Conservation (phyloP, 2,888 invertebrate species). For the Ctena decussata region DNA sequence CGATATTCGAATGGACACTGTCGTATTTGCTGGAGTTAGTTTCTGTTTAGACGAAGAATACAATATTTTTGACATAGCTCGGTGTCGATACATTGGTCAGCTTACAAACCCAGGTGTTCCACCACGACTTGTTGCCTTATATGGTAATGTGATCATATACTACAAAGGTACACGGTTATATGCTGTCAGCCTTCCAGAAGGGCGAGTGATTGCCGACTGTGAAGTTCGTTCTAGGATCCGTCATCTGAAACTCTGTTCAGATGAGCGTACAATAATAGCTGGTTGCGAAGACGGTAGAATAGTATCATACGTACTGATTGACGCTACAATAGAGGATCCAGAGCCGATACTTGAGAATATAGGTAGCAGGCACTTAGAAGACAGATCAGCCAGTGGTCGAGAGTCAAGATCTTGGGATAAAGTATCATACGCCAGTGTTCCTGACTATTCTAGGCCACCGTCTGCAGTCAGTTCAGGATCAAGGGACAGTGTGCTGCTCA, state of each 20-base stretch:
- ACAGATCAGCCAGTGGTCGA: constrained; percentile 42
- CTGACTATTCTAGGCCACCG: constrained; percentile 80
- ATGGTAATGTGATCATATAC: constrained; percentile 79
- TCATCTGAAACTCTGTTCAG: constrained; percentile 76
- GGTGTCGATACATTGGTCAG: constrained; percentile 72
- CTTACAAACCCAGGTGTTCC: constrained; percentile 59
- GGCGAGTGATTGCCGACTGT: constrained; percentile 75
- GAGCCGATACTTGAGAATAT: constrained; percentile 50
- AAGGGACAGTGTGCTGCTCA: constrained; percentile 76
- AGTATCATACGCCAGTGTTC: constrained; percentile 68
- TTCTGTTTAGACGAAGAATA: constrained; percentile 82
- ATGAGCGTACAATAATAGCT: constrained; percentile 83
- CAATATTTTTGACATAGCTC: constrained; percentile 79
- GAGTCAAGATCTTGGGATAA: constrained; percentile 80
- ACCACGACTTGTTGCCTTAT: constrained; percentile 77
- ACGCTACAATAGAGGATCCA: constrained; percentile 69
- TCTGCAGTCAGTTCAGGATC: constrained; percentile 73
- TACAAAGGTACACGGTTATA: constrained; percentile 69
- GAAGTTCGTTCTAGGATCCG: constrained; percentile 82
- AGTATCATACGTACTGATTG: constrained; percentile 82
- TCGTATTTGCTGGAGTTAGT: constrained; percentile 81
- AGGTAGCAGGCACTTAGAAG: constrained; percentile 62
- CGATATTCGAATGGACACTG: constrained; percentile 58
- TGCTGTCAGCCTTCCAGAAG: constrained; percentile 76
- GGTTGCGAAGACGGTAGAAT: constrained; percentile 85